phyloP scores from a whole-genome alignment of 1,140 invertebrate species.

The Pomacea maculata region DNA sequence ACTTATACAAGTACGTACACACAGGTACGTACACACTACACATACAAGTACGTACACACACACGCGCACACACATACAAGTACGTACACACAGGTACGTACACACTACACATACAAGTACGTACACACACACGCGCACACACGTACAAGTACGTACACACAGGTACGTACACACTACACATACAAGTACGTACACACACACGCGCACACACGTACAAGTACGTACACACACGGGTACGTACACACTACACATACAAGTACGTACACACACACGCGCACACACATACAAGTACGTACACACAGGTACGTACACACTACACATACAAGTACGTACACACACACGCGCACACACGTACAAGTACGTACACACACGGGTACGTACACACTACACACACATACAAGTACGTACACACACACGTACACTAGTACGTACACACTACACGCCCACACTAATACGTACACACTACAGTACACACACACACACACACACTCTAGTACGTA shows the following conservation, averaged over 20 bases:
- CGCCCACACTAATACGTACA: neutral
- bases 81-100: too few relatives aligned
- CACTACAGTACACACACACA: slow-evolving; percentile 1
- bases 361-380: too few relatives aligned
- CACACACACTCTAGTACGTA: neutral
- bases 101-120: slow-evolving; percentile 1
- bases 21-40: neutral
- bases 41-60: neutral
- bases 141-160: neutral
- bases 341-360: neutral
- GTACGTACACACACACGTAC: too few relatives aligned
- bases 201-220: too few relatives aligned
- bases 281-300: too few relatives aligned
- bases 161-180: neutral
- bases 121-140: slow-evolving; percentile 4
- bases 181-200: too few relatives aligned
- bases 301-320: too few relatives aligned
- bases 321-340: neutral
- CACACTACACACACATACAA: too few relatives aligned
- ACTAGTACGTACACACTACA: too few relatives aligned
- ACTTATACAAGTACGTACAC: neutral
- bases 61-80: neutral
- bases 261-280: too few relatives aligned
- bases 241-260: too few relatives aligned
- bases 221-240: too few relatives aligned